Evolutionary conservation across 1,140 invertebrate genomes (phyloP).

Genomic region (Bombus sylvicola): DNA sequence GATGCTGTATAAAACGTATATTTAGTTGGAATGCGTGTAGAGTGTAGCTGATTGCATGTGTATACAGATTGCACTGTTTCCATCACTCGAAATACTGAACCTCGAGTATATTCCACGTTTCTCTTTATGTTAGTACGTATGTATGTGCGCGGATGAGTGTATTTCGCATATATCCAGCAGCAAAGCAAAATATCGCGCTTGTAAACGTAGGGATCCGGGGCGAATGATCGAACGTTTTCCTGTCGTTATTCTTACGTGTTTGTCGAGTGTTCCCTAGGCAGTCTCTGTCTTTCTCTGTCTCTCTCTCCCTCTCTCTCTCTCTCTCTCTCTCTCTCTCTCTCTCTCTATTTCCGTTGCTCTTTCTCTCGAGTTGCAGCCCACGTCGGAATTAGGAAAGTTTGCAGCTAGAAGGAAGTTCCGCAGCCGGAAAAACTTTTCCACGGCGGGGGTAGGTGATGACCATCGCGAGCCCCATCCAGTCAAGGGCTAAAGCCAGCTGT

Average conservation of each 20-base stretch:
- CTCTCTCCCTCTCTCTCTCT: background rate
- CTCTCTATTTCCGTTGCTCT: background rate
- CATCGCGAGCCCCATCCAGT: constrained; percentile 49
- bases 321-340: background rate
- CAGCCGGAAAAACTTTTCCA: constrained; percentile 48
- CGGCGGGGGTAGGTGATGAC: constrained; percentile 51
- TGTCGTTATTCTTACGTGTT: constrained; percentile 51
- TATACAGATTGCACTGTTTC: constrained; percentile 42
- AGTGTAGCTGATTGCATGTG: constrained; percentile 52
- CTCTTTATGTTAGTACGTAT: background rate
- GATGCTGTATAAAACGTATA: constrained; percentile 29
- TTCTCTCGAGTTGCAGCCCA: background rate
- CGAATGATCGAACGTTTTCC: constrained; percentile 19
- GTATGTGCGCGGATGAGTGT: background rate
- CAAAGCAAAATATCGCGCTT: no score
- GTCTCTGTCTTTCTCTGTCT: background rate
- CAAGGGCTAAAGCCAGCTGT: constrained; percentile 53
- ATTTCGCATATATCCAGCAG: no score
- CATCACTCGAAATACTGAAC: constrained; percentile 9
- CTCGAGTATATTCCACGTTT: background rate
- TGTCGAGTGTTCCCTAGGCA: background rate
- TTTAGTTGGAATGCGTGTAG: constrained; percentile 14
- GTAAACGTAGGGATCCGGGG: background rate
- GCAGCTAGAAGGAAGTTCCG: constrained; percentile 39
- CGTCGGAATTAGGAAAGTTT: constrained; percentile 63